phyloP scores from a whole-genome alignment of 30 jellyfish, hydroid and myxozoan genomes.

The Aurelia coerulea region DNA sequence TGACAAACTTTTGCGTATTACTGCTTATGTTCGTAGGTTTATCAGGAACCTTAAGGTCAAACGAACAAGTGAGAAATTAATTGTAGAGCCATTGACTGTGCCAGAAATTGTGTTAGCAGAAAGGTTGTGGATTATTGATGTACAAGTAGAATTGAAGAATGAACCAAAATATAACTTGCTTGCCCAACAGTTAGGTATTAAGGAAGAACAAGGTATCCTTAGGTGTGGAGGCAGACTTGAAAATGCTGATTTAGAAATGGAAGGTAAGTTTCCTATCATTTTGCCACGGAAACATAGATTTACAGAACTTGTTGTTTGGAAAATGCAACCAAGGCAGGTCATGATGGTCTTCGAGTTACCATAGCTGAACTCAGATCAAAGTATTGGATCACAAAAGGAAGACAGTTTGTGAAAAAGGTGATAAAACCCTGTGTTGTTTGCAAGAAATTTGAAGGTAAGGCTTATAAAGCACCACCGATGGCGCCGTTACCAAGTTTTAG shows the following conservation, averaged over 20 bases:
- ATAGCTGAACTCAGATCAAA: constrained; percentile 18
- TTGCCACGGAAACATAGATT: not conserved
- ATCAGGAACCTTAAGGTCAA: constrained; percentile 2
- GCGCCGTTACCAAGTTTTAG: constrained; percentile 51
- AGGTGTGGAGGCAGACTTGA: not conserved
- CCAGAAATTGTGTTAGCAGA: not conserved
- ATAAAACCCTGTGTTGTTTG: constrained; percentile 12
- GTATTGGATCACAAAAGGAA: constrained; percentile 49
- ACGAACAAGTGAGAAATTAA: not conserved
- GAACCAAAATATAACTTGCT: not conserved
- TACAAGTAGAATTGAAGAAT: not conserved
- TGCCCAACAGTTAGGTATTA: not conserved
- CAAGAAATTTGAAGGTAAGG: constrained; percentile 22
- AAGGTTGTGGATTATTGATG: not conserved
- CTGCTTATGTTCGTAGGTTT: constrained; percentile 5
- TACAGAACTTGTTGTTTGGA: not conserved
- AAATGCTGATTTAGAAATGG: not conserved
- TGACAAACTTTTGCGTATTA: constrained; percentile 11
- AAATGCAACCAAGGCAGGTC: not conserved
- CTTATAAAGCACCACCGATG: constrained; percentile 23
- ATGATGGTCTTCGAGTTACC: constrained; percentile 6
- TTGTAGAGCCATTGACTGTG: not conserved
- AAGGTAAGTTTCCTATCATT: not conserved
- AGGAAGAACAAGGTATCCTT: not conserved
- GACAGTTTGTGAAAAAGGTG: constrained; percentile 23